Evolutionary conservation across 2,113 vertebrate species (phyloP).

Genomic region (Sinocyclocheilus rhinocerous): DNA sequence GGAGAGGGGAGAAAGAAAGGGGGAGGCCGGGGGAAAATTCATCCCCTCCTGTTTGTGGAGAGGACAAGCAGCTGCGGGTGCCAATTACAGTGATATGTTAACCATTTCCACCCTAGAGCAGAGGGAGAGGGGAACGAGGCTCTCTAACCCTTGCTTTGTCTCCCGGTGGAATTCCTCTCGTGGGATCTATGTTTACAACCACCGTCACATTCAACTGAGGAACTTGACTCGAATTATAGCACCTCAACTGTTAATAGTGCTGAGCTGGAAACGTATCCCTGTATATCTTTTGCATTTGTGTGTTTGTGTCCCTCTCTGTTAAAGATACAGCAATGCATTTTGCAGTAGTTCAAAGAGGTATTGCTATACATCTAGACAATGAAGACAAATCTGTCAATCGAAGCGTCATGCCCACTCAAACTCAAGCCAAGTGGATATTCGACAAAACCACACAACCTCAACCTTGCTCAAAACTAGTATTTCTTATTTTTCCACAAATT

Average conservation of each 20-base stretch:
- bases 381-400: neutral
- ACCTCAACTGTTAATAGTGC: constrained; percentile 12
- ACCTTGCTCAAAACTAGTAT: neutral
- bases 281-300: constrained; percentile 21
- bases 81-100: constrained; percentile 90
- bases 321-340: neutral
- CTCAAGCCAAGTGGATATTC: neutral
- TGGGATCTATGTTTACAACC: constrained; percentile 42
- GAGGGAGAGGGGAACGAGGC: constrained; percentile 67
- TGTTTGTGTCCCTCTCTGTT: neutral
- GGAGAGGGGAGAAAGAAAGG: neutral
- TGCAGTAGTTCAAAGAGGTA: neutral
- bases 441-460: neutral
- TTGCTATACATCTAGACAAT: neutral
- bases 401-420: neutral
- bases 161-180: constrained; percentile 41
- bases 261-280: neutral
- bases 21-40: constrained; percentile 9
- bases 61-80: constrained; percentile 88
- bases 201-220: constrained; percentile 30
- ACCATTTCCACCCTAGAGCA: constrained; percentile 72
- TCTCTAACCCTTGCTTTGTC: constrained; percentile 40
- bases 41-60: constrained; percentile 81
- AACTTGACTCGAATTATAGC: constrained; percentile 34
- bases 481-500: too few species aligned